These are phyloP conservation scores for Apostichopus leukothele DNA, from an alignment of 53 echinoderm and acorn worm genomes.

Conservation along the genomic window DNA sequence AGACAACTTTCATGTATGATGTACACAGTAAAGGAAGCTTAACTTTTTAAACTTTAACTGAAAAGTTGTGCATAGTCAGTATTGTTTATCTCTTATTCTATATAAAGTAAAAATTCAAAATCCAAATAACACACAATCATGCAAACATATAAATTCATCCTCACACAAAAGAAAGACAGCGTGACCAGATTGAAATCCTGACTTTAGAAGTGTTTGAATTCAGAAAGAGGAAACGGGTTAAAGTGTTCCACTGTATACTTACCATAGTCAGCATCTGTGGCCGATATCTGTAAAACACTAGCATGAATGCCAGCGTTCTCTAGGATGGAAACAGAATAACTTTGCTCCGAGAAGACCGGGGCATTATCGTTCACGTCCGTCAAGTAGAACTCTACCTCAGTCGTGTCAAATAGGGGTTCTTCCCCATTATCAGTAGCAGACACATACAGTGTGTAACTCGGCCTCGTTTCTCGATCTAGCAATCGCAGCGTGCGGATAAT, in stretches of 20 bases:
- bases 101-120: too few species aligned
- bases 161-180: too few species aligned
- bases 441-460: conserved; percentile 80
- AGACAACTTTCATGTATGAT: too few species aligned
- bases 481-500: conserved; percentile 63
- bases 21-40: too few species aligned
- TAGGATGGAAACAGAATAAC: conserved; percentile 62
- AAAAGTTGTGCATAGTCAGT: too few species aligned
- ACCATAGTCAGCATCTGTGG: conserved; percentile 97
- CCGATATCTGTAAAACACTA: conserved; percentile 83
- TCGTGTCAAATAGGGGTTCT: conserved; percentile 71
- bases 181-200: too few species aligned
- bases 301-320: conserved; percentile 63
- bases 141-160: too few species aligned
- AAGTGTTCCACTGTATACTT: neutral
- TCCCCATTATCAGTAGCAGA: conserved; percentile 87
- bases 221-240: too few species aligned
- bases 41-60: too few species aligned
- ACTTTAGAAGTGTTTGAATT: too few species aligned
- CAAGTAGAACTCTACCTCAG: conserved; percentile 84
- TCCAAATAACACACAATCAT: too few species aligned
- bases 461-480: conserved; percentile 76
- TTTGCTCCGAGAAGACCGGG: conserved; percentile 67
- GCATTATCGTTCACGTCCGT: conserved; percentile 93
- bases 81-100: too few species aligned